Conservation (phyloP, 1,140 invertebrate genomes). For the Drosophila lacteicornis region DNA sequence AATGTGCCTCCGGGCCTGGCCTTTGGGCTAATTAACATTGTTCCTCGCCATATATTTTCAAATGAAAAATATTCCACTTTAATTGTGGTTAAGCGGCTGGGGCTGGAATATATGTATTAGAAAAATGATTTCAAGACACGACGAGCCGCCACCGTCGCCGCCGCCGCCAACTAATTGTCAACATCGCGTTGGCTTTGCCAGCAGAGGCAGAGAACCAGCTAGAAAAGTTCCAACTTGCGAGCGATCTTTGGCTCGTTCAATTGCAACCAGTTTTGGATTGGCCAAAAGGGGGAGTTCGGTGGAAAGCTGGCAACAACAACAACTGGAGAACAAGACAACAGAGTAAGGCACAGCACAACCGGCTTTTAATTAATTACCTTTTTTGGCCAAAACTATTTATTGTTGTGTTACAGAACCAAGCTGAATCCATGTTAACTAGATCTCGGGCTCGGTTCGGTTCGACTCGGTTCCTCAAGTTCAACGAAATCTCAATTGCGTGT, state of each 20-base stretch:
- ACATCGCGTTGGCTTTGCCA: conserved; percentile 37
- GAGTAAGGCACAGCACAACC: conserved; percentile 55
- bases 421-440: conserved; percentile 33
- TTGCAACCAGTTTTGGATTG: conserved; percentile 63
- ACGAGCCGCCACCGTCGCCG: conserved; percentile 5
- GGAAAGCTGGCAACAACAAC: conserved; percentile 17
- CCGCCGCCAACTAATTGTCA: conserved; percentile 73
- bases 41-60: conserved; percentile 35
- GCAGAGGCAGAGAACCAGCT: conserved; percentile 39
- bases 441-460: conserved; percentile 9
- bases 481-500: conserved; percentile 66
- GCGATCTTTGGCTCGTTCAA: conserved; percentile 36
- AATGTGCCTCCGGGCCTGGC: conserved; percentile 12
- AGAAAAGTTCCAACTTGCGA: conserved; percentile 40
- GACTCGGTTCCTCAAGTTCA: conserved; percentile 64
- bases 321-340: conserved; percentile 36
- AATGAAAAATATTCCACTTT: conserved; percentile 64
- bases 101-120: conserved; percentile 58
- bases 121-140: conserved; percentile 66
- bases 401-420: conserved; percentile 51
- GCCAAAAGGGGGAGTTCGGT: conserved; percentile 13
- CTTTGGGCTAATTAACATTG: conserved; percentile 46
- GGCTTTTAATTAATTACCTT: conserved; percentile 84
- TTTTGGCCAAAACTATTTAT: conserved; percentile 83
- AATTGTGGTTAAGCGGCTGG: conserved; percentile 60